Conservation (phyloP, 2,797 vertebrate genomes). For the Amphiprion clarkii region DNA sequence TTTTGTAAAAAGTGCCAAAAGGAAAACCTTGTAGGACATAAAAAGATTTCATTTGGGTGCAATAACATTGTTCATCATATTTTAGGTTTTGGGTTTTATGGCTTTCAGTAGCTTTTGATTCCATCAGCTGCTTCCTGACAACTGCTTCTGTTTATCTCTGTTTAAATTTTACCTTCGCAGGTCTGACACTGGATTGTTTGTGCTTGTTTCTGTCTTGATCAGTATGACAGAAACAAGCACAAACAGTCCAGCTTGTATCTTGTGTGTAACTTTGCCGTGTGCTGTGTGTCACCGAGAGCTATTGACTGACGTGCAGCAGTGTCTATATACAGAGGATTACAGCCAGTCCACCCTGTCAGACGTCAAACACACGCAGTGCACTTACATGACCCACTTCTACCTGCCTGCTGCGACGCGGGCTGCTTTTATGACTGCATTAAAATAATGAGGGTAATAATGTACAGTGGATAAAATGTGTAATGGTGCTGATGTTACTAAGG, state of each 20-base stretch:
- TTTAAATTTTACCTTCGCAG: not conserved
- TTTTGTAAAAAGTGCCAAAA: not conserved
- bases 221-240: too few species aligned
- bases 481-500: not conserved
- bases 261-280: slow-evolving; percentile 14
- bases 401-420: not conserved
- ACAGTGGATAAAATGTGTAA: not conserved
- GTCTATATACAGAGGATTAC: slow-evolving; percentile 66
- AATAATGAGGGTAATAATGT: not conserved
- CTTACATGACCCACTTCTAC: slow-evolving; percentile 20
- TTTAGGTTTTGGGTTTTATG: not conserved
- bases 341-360: slow-evolving; percentile 46
- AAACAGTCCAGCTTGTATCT: not conserved
- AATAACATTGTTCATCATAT: not conserved
- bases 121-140: not conserved
- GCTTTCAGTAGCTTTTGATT: not conserved
- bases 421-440: not conserved
- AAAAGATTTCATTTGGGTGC: too few species aligned
- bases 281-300: slow-evolving; percentile 9
- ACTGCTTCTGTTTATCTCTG: slow-evolving; percentile 1
- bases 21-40: too few species aligned
- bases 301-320: slow-evolving; percentile 45
- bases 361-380: slow-evolving; percentile 53
- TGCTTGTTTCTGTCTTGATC: slow-evolving; percentile 23
- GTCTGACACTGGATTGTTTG: not conserved